These are phyloP conservation scores for Candidula unifasciata DNA, from an alignment of 2,888 invertebrate genomes.

Conservation along the genomic window DNA sequence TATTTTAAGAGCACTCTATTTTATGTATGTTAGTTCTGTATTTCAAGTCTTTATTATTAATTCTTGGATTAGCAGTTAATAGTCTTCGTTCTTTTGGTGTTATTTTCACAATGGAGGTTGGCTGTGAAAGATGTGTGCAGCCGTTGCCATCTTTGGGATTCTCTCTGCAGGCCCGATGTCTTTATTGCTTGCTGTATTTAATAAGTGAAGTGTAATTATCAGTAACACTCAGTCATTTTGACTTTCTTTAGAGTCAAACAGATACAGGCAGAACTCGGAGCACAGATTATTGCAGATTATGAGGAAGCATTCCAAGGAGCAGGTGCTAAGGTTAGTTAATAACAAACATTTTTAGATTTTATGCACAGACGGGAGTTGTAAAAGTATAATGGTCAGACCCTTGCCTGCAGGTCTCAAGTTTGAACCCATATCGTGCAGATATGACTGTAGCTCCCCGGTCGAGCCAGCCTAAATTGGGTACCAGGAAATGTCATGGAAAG, in stretches of 20 bases:
- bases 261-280: conserved; percentile 87
- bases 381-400: not conserved
- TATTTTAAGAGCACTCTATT: too few species aligned
- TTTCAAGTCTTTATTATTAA: too few species aligned
- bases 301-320: conserved; percentile 85
- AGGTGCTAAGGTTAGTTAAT: conserved; percentile 75
- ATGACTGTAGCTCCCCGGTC: too few species aligned
- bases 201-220: not conserved
- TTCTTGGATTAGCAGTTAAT: too few species aligned
- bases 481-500: too few species aligned
- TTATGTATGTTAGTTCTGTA: too few species aligned
- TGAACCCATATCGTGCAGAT: too few species aligned
- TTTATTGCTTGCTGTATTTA: not conserved
- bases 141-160: too few species aligned
- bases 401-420: too few species aligned
- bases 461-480: too few species aligned
- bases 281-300: conserved; percentile 94
- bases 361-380: not conserved
- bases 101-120: not conserved
- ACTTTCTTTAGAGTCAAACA: conserved; percentile 71
- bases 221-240: conserved; percentile 6
- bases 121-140: not conserved
- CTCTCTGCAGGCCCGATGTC: too few species aligned
- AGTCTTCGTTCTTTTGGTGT: too few species aligned
- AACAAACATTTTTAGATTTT: not conserved